Base-by-base conservation (phyloP, 1,140 invertebrate genomes). In the Oscheius sp. region DNA sequence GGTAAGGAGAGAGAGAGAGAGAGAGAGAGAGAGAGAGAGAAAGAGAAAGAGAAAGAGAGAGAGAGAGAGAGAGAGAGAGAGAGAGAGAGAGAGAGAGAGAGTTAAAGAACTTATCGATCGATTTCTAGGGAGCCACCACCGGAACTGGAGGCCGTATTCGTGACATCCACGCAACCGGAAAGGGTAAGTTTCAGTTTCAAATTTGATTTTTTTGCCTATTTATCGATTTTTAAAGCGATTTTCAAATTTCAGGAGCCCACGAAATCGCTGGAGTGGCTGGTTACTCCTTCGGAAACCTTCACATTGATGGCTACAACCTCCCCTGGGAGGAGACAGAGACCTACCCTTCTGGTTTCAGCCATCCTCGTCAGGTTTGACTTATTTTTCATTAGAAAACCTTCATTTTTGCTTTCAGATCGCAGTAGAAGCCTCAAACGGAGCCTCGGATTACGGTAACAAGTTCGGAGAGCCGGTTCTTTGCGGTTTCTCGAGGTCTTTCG, bases 371-470 rank as follows among this genome's bases (percentile, higher is more conserved):
- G 83, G 90, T 95, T 29, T n/a, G 28, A 15, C 42, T 45, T 45
- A 4, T 7, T 67, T 67, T 18, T 23, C 18, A 13, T 32, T 28
- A 13, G 0, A 29, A 23, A 18, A n/a, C 10, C 15, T 2, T 10
- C 1, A 13, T 46, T 18, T 35, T 31, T 20, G n/a, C 26, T 23
- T 75, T 64, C 32, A 85, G 35, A 84, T 87, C 66, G 89, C 93
- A 36, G 90, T 98, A 35, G 93, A 97, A 86, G 95, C 95, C 0
- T 95, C 93, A 84, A 96, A 98, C 85, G 95, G 95, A 10, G 95
- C 95, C 15, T 97, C 94, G 0, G 95, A 98, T 86, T 99, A 98
- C 87, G 95, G 95, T 3, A 98, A 99, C 84, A 98, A 99, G 87
- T 99, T 98, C 87, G 95, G 80, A 0, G 95, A 98, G 85, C 95